A percentile compares a stretch with the other conserved stretches of the same genome.
Evolutionary conservation across 2,113 vertebrate species (phyloP).

Genomic region (Myrmecobius fasciatus): DNA sequence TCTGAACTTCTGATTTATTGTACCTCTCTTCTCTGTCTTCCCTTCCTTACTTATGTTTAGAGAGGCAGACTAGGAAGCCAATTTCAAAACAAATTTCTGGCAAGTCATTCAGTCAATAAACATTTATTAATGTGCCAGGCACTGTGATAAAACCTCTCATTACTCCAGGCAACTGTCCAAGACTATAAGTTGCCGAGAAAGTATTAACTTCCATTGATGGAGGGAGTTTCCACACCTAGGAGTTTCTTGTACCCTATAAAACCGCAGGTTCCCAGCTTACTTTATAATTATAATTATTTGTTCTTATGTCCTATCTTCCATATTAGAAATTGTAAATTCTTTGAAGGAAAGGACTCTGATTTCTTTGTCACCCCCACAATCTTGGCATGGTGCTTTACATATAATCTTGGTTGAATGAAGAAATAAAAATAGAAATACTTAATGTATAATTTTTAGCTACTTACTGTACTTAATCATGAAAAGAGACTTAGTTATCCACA

Average conservation of each 20-base stretch:
- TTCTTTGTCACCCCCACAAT: not conserved
- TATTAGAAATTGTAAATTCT: not conserved
- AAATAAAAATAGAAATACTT: not conserved
- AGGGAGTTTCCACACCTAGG: not conserved
- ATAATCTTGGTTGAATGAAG: not conserved
- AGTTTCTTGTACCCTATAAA: not conserved
- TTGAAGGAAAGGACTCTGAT: not conserved
- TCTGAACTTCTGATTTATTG: not conserved
- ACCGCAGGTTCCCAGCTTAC: not conserved
- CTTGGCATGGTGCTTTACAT: not conserved
- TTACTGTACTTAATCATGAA: not conserved
- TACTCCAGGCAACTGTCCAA: not conserved
- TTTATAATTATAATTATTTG: not conserved
- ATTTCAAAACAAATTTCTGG: not conserved
- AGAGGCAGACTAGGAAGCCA: not conserved
- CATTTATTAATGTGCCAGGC: not conserved
- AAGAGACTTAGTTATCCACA: not conserved
- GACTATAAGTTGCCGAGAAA: not conserved
- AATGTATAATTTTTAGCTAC: not conserved
- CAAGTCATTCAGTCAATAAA: not conserved
- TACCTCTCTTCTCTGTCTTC: not conserved
- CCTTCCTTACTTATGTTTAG: not conserved
- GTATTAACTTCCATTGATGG: not conserved
- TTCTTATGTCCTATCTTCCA: not conserved
- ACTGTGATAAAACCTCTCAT: constrained; percentile 1